A percentile compares a stretch with the other conserved stretches of the same genome.
Evolutionary conservation across 2,888 invertebrate genomes (phyloP).

Genomic region (Hyposoter didymator): DNA sequence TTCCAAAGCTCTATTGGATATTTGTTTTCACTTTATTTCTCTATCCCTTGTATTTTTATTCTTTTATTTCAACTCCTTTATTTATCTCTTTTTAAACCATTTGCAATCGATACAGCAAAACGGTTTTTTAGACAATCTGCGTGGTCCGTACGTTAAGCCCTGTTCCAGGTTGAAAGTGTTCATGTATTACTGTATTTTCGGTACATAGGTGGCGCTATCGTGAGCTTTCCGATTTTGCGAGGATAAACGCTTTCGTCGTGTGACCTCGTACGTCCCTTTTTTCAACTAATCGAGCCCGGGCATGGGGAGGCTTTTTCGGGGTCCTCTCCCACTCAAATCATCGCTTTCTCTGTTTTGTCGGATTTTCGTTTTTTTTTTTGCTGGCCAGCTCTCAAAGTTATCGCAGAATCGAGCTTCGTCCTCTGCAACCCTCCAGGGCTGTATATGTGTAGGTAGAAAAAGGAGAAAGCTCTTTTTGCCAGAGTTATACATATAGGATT

Average conservation of each 20-base stretch:
- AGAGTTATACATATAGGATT: conserved; percentile 52
- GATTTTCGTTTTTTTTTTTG: conserved; percentile 40
- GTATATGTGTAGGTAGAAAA: conserved; percentile 20
- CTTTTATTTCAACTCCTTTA: conserved; percentile 3
- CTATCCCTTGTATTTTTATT: conserved; percentile 9
- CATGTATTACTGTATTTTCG: conserved; percentile 41
- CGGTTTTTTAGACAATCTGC: conserved; percentile 65
- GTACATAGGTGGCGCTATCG: conserved; percentile 40
- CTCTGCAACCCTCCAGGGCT: neutral
- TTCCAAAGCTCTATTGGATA: conserved; percentile 33
- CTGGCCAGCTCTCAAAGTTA: conserved; percentile 49
- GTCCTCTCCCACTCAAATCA: conserved; percentile 50
- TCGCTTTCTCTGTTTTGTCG: conserved; percentile 60
- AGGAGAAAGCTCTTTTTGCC: conserved; percentile 60
- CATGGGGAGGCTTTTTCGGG: conserved; percentile 9
- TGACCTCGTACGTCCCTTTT: conserved; percentile 53
- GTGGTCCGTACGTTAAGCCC: conserved; percentile 59
- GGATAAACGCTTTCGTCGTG: conserved; percentile 64
- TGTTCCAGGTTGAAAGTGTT: conserved; percentile 4
- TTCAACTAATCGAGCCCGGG: conserved; percentile 46
- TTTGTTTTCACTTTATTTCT: conserved; percentile 34
- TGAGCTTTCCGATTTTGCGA: conserved; percentile 58
- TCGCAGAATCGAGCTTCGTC: conserved; percentile 33
- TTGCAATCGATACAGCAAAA: conserved; percentile 67
- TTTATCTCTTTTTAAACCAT: conserved; percentile 45